Percentiles rank a stretch among this genome's conserved stretches.
Evolutionary conservation across 2,113 vertebrate genomes (phyloP).

Genomic region (Tragelaphus scriptus): DNA sequence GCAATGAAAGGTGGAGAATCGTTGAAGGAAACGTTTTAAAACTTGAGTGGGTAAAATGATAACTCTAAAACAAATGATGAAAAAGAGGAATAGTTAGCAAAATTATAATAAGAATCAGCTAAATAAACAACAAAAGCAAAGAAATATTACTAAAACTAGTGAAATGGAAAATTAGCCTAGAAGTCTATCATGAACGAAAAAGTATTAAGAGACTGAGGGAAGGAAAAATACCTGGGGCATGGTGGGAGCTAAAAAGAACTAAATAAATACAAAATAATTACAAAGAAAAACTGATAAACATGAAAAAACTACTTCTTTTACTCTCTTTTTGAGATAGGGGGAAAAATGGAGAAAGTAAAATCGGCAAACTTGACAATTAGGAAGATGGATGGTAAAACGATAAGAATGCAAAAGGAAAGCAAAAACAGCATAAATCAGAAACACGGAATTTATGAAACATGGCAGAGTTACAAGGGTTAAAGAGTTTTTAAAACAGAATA

Average conservation of each 20-base stretch:
- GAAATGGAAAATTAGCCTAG: not conserved
- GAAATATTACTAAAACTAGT: not conserved
- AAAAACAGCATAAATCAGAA: not conserved
- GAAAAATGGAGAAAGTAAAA: not conserved
- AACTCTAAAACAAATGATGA: not conserved
- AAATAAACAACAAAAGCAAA: not conserved
- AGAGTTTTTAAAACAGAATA: not conserved
- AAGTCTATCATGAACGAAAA: not conserved
- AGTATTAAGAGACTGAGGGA: not conserved
- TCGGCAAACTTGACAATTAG: not conserved
- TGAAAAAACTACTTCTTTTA: not conserved
- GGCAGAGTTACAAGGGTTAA: not conserved
- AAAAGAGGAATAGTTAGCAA: not conserved
- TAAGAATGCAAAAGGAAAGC: not conserved
- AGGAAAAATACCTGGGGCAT: fast-evolving
- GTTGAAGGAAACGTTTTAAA: not conserved
- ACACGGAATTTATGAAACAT: not conserved
- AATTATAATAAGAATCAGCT: not conserved
- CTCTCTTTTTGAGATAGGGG: not conserved
- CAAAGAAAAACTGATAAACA: not conserved
- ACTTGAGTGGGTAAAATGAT: not conserved
- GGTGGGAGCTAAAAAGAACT: not conserved
- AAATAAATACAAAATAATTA: not conserved
- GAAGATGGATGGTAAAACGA: not conserved
- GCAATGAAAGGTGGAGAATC: not conserved